Evolutionary conservation across 1,140 invertebrate genomes (phyloP).

Genomic region (Zaprionus lachaisei): DNA sequence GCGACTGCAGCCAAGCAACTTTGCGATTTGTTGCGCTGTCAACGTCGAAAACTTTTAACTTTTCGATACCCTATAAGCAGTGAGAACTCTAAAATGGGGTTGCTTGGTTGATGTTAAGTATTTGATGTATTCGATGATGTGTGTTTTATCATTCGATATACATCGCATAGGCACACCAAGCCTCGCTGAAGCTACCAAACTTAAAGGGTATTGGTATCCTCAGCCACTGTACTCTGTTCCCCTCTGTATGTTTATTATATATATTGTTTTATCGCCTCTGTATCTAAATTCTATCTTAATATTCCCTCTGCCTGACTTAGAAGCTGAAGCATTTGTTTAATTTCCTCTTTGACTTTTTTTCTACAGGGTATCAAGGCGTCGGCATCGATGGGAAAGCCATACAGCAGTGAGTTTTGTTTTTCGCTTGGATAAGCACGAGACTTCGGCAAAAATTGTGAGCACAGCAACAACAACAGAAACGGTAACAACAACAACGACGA

Average conservation of each 20-base stretch:
- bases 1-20: slow-evolving; percentile 7
- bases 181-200: too few species aligned
- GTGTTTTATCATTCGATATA: background rate
- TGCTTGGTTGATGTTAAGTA: background rate
- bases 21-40: slow-evolving; percentile 22
- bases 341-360: background rate
- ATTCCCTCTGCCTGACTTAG: too few species aligned
- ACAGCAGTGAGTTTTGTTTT: slow-evolving; percentile 5
- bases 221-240: too few species aligned
- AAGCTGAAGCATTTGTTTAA: too few species aligned
- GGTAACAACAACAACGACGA: background rate
- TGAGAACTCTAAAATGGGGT: background rate
- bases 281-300: too few species aligned
- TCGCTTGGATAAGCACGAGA: background rate
- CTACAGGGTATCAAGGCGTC: slow-evolving; percentile 3
- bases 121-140: too few species aligned
- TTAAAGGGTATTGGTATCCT: too few species aligned
- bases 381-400: too few species aligned
- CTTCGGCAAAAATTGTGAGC: slow-evolving; percentile 17
- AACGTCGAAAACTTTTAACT: slow-evolving; percentile 5
- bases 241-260: too few species aligned
- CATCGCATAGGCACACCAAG: too few species aligned
- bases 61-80: background rate
- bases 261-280: too few species aligned
- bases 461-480: background rate